These are phyloP conservation scores for Hippocampus abdominalis DNA, from an alignment of 2,113 vertebrate species.

Conservation along the genomic window DNA sequence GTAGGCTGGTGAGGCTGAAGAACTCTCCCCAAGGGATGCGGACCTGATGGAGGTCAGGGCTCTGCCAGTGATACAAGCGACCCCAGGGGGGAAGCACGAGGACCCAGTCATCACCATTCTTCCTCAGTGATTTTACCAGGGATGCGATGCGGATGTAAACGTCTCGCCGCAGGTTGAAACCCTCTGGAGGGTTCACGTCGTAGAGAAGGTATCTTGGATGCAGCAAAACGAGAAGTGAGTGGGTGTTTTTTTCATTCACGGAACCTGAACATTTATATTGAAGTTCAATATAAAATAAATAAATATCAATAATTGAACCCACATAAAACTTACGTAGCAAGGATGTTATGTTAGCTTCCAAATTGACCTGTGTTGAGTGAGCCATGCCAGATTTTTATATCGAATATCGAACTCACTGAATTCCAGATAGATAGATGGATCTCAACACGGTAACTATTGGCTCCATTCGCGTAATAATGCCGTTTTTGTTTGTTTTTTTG, in stretches of 20 bases:
- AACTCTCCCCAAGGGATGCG: conserved; percentile 88
- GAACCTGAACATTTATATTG: background rate
- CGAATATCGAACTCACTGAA: background rate
- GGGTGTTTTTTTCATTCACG: background rate
- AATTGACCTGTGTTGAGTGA: background rate
- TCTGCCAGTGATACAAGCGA: conserved; percentile 96
- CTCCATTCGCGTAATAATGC: too few species aligned
- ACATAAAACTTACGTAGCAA: background rate
- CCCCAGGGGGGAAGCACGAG: conserved; percentile 97
- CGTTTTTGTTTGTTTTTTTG: background rate
- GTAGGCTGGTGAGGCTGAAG: conserved; percentile 86
- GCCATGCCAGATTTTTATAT: background rate
- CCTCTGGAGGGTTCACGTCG: conserved; percentile 94
- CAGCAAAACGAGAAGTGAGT: background rate
- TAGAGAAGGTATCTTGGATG: conserved; percentile 86
- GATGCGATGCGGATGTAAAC: conserved; percentile 90
- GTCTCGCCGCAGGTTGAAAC: conserved; percentile 95
- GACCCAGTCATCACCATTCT: conserved; percentile 83
- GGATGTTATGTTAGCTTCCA: background rate
- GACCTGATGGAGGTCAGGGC: conserved; percentile 83
- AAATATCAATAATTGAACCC: too few species aligned
- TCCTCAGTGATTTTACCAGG: conserved; percentile 84
- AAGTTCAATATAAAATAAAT: too few species aligned
- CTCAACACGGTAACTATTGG: too few species aligned
- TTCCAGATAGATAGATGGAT: too few species aligned